phyloP scores from a whole-genome alignment of 2,797 vertebrate species.

The Pogonophryne albipinna region DNA sequence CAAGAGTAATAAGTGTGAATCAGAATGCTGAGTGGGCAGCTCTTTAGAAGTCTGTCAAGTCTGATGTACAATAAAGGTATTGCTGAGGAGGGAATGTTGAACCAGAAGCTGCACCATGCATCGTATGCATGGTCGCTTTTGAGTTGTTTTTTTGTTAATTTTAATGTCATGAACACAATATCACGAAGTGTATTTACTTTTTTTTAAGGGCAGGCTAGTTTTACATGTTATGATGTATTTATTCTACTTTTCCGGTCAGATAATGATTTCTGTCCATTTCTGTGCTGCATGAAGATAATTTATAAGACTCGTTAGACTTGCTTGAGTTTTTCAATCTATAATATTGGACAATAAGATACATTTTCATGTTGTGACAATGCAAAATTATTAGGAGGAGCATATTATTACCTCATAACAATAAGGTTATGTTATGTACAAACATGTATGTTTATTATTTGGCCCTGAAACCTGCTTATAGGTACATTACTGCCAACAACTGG shows the following conservation, averaged over 20 bases:
- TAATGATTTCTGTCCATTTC: neutral
- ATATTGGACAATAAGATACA: neutral
- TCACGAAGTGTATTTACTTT: neutral
- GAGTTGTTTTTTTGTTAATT: neutral
- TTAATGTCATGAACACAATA: neutral
- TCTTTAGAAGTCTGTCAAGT: conserved; percentile 15
- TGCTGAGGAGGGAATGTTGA: neutral
- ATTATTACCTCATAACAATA: neutral
- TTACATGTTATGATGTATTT: neutral
- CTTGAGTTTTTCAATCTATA: neutral
- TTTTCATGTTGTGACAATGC: neutral
- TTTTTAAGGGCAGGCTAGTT: neutral
- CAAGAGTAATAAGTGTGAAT: conserved; percentile 35
- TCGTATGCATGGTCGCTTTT: neutral
- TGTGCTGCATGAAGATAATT: neutral
- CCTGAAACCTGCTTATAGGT: no score
- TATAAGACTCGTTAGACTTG: neutral
- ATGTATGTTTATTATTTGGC: no score
- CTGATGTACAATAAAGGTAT: conserved; percentile 4
- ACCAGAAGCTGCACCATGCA: neutral
- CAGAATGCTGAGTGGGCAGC: conserved; percentile 26
- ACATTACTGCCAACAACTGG: no score
- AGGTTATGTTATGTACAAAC: neutral
- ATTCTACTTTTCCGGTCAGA: neutral
- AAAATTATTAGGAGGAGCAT: neutral